phyloP scores from a whole-genome alignment of 1,140 invertebrate genomes.

The Platorchestia sp. region DNA sequence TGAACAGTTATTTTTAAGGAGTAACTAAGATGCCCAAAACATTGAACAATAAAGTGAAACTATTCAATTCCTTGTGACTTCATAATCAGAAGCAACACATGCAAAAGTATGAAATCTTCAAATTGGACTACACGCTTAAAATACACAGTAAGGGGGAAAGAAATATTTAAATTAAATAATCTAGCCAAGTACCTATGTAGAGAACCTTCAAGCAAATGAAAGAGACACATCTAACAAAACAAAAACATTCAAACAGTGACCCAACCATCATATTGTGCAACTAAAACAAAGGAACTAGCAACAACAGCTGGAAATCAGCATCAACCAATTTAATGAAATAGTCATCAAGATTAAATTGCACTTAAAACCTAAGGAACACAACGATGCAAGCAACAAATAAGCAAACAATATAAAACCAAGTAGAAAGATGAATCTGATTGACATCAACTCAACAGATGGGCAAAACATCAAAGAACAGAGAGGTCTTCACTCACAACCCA shows the following conservation, averaged over 20 bases:
- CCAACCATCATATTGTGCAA: too few relatives aligned
- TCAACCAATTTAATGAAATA: neutral
- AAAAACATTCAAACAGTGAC: too few relatives aligned
- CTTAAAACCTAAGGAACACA: neutral
- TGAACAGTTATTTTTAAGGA: neutral
- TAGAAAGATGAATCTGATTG: neutral
- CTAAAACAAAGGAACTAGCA: too few relatives aligned
- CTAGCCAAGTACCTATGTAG: neutral
- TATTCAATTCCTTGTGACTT: too few relatives aligned
- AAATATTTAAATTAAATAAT: neutral
- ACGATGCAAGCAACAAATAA: neutral
- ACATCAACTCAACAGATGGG: neutral
- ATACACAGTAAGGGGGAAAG: neutral
- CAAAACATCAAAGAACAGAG: neutral
- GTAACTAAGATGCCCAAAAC: neutral
- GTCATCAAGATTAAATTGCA: neutral
- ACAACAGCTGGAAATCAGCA: neutral
- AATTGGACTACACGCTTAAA: neutral
- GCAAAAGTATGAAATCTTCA: neutral
- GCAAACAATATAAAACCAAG: too few relatives aligned
- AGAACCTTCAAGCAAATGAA: neutral
- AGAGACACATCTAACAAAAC: too few relatives aligned
- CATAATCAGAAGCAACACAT: neutral
- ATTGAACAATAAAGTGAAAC: neutral
- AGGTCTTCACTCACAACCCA: slow-evolving; percentile 41